Percentiles rank a stretch among this genome's conserved stretches.
Evolutionary conservation across 2,113 vertebrate genomes (phyloP).

Genomic region (Gambusia affinis): DNA sequence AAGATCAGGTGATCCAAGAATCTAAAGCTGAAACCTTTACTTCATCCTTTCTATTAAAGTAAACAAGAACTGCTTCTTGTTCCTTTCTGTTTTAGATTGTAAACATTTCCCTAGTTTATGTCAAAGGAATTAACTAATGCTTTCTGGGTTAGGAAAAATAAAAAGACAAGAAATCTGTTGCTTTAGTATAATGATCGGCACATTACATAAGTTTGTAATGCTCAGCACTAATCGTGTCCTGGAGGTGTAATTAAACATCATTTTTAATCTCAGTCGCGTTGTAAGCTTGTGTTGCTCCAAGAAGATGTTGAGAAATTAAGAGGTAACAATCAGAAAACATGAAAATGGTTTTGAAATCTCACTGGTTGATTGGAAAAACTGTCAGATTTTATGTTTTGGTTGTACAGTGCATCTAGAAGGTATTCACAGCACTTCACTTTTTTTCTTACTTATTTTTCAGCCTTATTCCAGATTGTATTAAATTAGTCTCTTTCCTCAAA

Average conservation of each 20-base stretch:
- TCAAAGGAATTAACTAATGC: background rate
- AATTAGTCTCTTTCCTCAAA: too few relatives aligned
- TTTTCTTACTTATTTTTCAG: too few relatives aligned
- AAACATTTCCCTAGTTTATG: background rate
- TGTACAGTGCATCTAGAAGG: too few relatives aligned
- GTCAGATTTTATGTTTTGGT: background rate
- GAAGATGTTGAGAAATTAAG: background rate
- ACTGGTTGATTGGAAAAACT: background rate
- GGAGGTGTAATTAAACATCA: slow-evolving; percentile 7
- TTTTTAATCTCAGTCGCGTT: background rate
- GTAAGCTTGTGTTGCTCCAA: background rate
- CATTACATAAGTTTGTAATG: slow-evolving; percentile 5
- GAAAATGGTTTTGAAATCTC: background rate
- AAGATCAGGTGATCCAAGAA: background rate
- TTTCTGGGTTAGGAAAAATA: background rate
- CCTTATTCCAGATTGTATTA: too few relatives aligned
- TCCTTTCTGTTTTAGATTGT: background rate
- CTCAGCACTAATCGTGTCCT: slow-evolving; percentile 1
- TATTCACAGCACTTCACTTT: too few relatives aligned
- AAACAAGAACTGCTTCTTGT: background rate
- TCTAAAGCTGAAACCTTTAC: background rate
- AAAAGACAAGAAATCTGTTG: background rate
- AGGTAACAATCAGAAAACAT: background rate
- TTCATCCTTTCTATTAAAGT: background rate
- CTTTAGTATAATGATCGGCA: background rate